Evolutionary conservation across 1,140 invertebrate species (phyloP).

Genomic region (Cydia fagiglandana): DNA sequence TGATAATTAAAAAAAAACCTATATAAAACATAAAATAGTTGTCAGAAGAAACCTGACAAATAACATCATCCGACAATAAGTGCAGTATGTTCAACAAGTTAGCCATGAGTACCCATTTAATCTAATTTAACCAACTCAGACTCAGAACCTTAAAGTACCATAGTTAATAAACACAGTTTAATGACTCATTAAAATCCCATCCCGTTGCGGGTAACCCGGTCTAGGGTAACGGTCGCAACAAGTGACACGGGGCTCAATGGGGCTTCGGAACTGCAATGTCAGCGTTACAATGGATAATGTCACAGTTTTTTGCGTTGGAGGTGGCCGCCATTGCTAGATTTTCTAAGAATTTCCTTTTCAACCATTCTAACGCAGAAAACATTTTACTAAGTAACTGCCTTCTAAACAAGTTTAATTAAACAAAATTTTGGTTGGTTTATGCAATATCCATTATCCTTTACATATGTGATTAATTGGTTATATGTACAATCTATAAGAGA

Average conservation of each 20-base stretch:
- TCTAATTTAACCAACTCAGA: not conserved
- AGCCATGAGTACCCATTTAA: not conserved
- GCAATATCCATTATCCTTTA: too few species aligned
- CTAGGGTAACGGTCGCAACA: not conserved
- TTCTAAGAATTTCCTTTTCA: not conserved
- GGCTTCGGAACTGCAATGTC: constrained; percentile 9
- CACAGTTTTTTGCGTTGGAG: not conserved
- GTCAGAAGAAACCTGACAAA: too few species aligned
- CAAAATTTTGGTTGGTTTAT: too few species aligned
- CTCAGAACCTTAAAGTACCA: not conserved
- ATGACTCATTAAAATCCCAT: constrained; percentile 1
- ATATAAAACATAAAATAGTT: too few species aligned
- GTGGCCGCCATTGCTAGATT: not conserved
- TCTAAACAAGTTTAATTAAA: too few species aligned
- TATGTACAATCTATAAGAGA: too few species aligned
- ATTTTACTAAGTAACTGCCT: too few species aligned
- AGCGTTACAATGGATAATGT: not conserved
- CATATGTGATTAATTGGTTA: too few species aligned
- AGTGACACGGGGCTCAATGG: not conserved
- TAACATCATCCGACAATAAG: not conserved
- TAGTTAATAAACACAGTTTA: constrained; percentile 1
- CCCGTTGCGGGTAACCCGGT: constrained; percentile 13
- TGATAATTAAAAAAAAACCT: too few species aligned
- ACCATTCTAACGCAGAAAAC: too few species aligned
- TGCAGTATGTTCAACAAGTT: too few species aligned